Base-by-base conservation (phyloP, 2,888 invertebrate genomes). In the Norana najaformis region DNA sequence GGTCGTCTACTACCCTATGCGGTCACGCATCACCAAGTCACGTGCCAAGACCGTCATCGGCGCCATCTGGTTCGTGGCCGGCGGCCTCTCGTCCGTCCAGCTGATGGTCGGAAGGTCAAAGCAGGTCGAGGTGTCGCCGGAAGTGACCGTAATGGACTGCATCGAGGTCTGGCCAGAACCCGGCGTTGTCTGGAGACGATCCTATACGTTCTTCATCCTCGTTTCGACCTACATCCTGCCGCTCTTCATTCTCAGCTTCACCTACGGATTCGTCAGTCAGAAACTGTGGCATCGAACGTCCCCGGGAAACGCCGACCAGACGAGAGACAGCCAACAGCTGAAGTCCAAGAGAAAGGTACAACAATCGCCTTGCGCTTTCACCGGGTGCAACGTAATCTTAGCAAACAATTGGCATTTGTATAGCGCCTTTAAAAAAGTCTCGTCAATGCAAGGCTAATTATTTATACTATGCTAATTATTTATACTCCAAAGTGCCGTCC, bases 221-320 rank as follows among this genome's bases (percentile, higher is more conserved):
- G 91, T 93, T 85, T 89, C 94, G 34, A 94, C 94, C 13, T 94
- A 94, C 91, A 92, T 95, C 23, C 92, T 95, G 13, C 95, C 95
- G 0, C 93, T 95, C 90, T 85, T 93, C 30, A 94, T 95, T 23
- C 93, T 95, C 82, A 94, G 94, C 1, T 93, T 94, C 91, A 95
- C 95, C 23, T 95, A 95, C 92, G 93, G 94, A 83, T 94, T 95
- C 90, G 95, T 95, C 20, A 95, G 95, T 35, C 93, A 93, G 92
- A 93, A 95, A 90, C 93, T 95, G 92, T 95, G 95, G 95, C 92
- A 94, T 88, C 93, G 95, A 69, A 94, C 94, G 13, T 93, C 95
- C 0, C 95, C 95, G 0, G 95, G 95, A 30, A 95, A 95, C 91
- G 95, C 95, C 0, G 95, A 95, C 90, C 93, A 93, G 16, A 93